phyloP scores from a whole-genome alignment of 1,140 invertebrate species.

The Pogonognathellus flavescens region DNA sequence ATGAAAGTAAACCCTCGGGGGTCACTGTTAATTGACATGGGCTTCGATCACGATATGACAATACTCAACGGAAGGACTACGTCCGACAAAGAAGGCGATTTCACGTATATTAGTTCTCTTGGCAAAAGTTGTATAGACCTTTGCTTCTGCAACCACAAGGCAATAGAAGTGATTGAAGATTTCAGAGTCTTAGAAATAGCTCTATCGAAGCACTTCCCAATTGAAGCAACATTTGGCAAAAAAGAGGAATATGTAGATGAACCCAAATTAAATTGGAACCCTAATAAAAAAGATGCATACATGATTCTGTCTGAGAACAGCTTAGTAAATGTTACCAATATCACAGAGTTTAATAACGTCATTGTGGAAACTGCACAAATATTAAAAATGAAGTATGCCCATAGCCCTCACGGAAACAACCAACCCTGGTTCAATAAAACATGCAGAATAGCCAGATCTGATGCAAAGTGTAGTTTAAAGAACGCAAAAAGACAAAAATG shows the following conservation, averaged over 20 bases:
- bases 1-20: too few species aligned
- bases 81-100: neutral
- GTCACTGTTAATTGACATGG: too few species aligned
- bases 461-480: neutral
- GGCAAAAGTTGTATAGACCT: neutral
- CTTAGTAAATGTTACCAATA: neutral
- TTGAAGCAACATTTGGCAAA: neutral
- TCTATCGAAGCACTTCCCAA: neutral
- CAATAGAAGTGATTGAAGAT: neutral
- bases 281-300: neutral
- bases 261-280: neutral
- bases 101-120: neutral
- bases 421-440: neutral
- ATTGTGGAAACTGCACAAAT: neutral
- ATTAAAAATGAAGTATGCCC: neutral
- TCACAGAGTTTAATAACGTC: neutral
- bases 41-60: too few species aligned
- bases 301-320: neutral
- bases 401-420: neutral
- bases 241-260: too few species aligned
- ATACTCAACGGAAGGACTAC: neutral
- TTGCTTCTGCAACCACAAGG: neutral
- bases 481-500: too few species aligned
- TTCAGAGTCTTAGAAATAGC: neutral
- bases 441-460: neutral